Percentiles rank a stretch among this genome's conserved stretches.
phyloP scores from a whole-genome alignment of 2,888 invertebrate species.

The Ophion costatus region DNA sequence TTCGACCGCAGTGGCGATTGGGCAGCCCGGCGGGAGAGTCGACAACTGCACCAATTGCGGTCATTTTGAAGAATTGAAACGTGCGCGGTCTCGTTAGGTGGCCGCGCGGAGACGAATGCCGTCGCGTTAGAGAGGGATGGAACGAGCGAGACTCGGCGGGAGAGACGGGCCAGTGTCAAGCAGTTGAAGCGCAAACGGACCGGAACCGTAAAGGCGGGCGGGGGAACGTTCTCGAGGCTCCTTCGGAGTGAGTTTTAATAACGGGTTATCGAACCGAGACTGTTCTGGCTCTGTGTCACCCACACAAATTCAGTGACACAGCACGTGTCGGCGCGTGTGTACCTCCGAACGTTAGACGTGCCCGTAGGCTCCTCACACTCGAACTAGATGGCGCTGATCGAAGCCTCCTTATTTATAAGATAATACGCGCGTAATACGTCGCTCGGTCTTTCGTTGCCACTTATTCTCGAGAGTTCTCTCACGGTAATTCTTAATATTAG shows the following conservation, averaged over 20 bases:
- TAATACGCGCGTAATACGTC: neutral
- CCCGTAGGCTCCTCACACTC: neutral
- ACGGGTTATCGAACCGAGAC: constrained; percentile 64
- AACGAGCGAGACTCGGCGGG: neutral
- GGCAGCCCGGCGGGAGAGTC: neutral
- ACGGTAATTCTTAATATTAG: neutral
- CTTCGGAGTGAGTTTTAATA: constrained; percentile 60
- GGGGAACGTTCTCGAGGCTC: constrained; percentile 44
- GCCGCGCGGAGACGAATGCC: neutral
- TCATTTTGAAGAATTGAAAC: neutral
- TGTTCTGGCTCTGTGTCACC: constrained; percentile 25
- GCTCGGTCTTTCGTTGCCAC: neutral
- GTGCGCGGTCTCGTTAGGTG: neutral
- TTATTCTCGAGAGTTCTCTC: neutral
- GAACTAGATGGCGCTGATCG: constrained; percentile 26
- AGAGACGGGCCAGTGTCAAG: constrained; percentile 53
- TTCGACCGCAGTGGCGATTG: neutral
- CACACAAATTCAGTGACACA: constrained; percentile 10
- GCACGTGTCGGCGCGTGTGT: neutral
- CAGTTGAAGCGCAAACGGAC: constrained; percentile 63
- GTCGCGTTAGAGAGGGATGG: neutral
- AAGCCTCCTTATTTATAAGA: neutral
- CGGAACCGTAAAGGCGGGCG: constrained; percentile 53
- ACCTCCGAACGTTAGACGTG: neutral
- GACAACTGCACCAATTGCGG: neutral